A percentile compares a stretch with the other conserved stretches of the same genome.
Conservation (phyloP, 2,888 invertebrate genomes). For the Acrobasis consociella region DNA sequence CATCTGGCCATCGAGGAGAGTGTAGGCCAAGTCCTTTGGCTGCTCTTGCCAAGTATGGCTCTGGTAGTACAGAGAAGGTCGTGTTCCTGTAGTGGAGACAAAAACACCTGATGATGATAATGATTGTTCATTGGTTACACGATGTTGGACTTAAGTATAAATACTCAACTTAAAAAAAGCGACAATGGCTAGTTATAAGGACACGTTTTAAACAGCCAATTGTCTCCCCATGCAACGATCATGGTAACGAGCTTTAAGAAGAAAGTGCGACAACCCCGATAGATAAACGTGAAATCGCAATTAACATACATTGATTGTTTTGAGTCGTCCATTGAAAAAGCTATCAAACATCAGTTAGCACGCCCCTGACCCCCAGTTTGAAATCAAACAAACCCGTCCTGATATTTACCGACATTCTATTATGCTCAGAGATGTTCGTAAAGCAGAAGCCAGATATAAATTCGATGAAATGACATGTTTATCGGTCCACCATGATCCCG, state of each 20-base stretch:
- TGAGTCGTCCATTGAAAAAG: conserved; percentile 50
- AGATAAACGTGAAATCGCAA: conserved; percentile 60
- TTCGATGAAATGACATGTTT: conserved; percentile 50
- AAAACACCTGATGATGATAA: too few relatives aligned
- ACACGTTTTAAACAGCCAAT: conserved; percentile 15
- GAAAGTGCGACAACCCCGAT: conserved; percentile 61
- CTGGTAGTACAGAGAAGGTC: too few relatives aligned
- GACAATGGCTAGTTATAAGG: conserved; percentile 13
- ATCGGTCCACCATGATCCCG: conserved; percentile 42
- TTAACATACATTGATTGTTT: conserved; percentile 66
- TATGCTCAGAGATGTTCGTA: conserved; percentile 33
- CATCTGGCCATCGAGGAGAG: too few relatives aligned
- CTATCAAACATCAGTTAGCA: conserved; percentile 40
- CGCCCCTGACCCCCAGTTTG: conserved; percentile 46
- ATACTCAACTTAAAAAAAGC: background rate
- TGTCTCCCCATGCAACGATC: conserved; percentile 33
- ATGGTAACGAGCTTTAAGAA: conserved; percentile 47
- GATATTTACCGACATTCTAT: conserved; percentile 31
- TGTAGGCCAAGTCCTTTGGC: too few relatives aligned
- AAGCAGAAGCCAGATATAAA: conserved; percentile 44
- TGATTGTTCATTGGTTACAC: too few relatives aligned
- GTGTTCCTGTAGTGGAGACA: too few relatives aligned
- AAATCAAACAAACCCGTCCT: conserved; percentile 39
- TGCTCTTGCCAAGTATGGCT: too few relatives aligned
- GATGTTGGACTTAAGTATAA: background rate